Conservation (phyloP, 2,113 vertebrate species). For the Azemiops feae region DNA sequence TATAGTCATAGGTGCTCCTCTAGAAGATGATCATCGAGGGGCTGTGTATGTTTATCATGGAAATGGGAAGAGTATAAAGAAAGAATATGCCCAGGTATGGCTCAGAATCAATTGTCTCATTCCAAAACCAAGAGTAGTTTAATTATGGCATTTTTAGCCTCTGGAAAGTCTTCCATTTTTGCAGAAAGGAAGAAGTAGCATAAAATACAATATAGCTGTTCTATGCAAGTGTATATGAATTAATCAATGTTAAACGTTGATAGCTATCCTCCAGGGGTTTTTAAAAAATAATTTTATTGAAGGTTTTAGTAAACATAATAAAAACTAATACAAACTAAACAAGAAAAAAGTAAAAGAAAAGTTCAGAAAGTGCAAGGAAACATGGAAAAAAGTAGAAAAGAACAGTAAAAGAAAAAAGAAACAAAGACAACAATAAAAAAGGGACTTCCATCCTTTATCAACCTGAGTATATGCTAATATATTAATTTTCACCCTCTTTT, state of each 20-base stretch:
- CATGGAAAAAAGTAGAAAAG: neutral
- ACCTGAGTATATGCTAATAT: neutral
- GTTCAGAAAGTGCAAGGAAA: neutral
- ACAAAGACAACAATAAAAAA: neutral
- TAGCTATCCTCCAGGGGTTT: neutral
- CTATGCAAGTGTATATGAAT: neutral
- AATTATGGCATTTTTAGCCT: neutral
- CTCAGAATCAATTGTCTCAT: neutral
- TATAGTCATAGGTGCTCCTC: constrained; percentile 87
- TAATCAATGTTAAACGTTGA: neutral
- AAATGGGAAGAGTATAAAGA: constrained; percentile 72
- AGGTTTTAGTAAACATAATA: neutral
- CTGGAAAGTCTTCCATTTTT: neutral
- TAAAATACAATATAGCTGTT: neutral
- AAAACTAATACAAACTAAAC: neutral
- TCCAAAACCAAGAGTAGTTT: neutral
- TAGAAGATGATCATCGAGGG: constrained; percentile 90
- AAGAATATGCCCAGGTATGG: constrained; percentile 84
- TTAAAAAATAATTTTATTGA: neutral
- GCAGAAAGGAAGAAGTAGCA: neutral
- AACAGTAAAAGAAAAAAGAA: neutral
- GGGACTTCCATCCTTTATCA: neutral
- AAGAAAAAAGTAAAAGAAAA: neutral
- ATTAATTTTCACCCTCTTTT: neutral
- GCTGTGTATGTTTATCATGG: constrained; percentile 95